These are phyloP conservation scores for Apotomis turbidana DNA, from an alignment of 2,888 invertebrate genomes.

Conservation along the genomic window DNA sequence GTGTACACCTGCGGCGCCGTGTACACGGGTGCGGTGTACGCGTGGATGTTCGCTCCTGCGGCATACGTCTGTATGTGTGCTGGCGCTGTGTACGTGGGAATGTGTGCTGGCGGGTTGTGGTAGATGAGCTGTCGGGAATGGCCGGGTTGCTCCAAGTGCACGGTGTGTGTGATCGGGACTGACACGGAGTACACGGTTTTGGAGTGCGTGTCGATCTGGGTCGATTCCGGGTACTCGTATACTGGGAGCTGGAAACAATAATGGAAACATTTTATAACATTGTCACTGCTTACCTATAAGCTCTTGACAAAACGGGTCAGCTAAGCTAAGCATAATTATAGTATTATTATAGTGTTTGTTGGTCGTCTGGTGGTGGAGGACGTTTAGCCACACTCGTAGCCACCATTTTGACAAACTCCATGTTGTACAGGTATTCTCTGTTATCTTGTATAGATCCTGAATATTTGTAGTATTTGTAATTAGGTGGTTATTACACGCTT, in stretches of 20 bases:
- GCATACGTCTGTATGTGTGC: neutral
- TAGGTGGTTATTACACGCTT: too few relatives aligned
- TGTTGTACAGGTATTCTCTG: too few relatives aligned
- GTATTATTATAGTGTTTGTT: too few relatives aligned
- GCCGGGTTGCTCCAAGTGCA: constrained; percentile 30
- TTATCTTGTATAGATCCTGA: too few relatives aligned
- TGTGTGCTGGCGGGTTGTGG: constrained; percentile 18
- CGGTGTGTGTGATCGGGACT: constrained; percentile 36
- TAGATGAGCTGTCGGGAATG: constrained; percentile 29
- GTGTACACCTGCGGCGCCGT: neutral
- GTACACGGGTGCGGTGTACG: constrained; percentile 5
- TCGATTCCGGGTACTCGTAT: constrained; percentile 42
- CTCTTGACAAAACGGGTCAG: too few relatives aligned
- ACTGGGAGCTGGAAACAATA: constrained; percentile 30
- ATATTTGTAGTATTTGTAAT: too few relatives aligned
- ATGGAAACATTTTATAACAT: neutral
- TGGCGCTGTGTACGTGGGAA: neutral
- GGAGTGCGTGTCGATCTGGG: constrained; percentile 34
- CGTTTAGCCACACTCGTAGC: too few relatives aligned
- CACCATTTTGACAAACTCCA: too few relatives aligned
- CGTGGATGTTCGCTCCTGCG: neutral
- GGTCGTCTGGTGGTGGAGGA: too few relatives aligned
- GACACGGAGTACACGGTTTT: constrained; percentile 34
- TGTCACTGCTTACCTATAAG: too few relatives aligned
- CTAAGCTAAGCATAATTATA: too few relatives aligned